A percentile compares a stretch with the other conserved stretches of the same genome.
phyloP scores from a whole-genome alignment of 2,888 invertebrate genomes.

The Macrophya annulata region DNA sequence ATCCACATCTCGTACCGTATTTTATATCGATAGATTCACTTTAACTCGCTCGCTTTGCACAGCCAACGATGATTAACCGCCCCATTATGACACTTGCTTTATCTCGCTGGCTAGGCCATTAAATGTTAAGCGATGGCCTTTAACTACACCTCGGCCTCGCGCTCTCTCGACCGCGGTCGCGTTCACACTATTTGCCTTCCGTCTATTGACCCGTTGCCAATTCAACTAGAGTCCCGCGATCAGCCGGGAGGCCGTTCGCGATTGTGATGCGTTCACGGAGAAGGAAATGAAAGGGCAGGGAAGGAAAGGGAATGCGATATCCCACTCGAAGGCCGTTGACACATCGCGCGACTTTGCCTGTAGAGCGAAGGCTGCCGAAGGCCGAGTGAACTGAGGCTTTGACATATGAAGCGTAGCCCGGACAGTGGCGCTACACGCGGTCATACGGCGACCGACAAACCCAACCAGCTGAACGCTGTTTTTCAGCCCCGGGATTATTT shows the following conservation, averaged over 20 bases:
- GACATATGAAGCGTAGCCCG: not conserved
- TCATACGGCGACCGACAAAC: not conserved
- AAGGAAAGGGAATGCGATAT: not conserved
- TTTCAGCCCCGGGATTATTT: not conserved
- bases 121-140: conserved; percentile 9
- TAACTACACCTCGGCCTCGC: conserved; percentile 19
- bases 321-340: conserved; percentile 15
- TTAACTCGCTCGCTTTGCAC: conserved; percentile 12
- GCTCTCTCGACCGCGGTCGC: not conserved
- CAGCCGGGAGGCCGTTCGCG: conserved; percentile 20
- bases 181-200: conserved; percentile 52
- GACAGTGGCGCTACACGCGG: not conserved
- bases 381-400: not conserved
- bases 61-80: not conserved
- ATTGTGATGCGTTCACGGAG: conserved; percentile 36
- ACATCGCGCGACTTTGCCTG: not conserved
- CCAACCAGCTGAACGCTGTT: not conserved
- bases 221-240: conserved; percentile 51
- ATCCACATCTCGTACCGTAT: conserved; percentile 31
- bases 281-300: not conserved
- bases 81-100: conserved; percentile 46
- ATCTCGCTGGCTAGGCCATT: not conserved
- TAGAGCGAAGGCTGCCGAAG: not conserved
- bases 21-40: conserved; percentile 6
- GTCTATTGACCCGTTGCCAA: conserved; percentile 74